A percentile compares a stretch with the other conserved stretches of the same genome.
These are phyloP conservation scores for Pluvianellus socialis DNA, from an alignment of 2,113 vertebrate genomes.

Conservation along the genomic window DNA sequence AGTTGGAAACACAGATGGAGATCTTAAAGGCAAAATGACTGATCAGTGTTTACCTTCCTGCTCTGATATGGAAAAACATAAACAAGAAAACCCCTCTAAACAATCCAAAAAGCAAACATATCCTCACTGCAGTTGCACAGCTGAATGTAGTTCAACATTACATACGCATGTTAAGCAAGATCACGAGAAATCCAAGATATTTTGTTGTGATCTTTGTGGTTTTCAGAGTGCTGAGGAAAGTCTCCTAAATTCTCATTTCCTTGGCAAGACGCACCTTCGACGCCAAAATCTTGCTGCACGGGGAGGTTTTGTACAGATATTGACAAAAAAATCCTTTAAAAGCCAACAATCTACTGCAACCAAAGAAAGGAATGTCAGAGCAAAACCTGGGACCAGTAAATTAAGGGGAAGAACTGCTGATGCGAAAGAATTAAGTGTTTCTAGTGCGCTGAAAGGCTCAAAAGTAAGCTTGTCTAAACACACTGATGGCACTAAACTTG, in stretches of 20 bases:
- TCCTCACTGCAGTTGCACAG: background rate
- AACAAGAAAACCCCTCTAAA: background rate
- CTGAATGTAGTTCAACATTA: background rate
- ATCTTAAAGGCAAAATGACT: background rate
- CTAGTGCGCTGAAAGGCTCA: background rate
- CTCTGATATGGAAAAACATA: constrained; percentile 40
- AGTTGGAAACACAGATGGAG: background rate
- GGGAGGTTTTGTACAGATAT: constrained; percentile 74
- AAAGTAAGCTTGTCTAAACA: constrained; percentile 16
- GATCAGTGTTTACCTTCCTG: constrained; percentile 13
- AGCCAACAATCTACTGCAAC: constrained; percentile 13
- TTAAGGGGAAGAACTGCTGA: constrained; percentile 1
- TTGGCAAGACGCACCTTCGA: constrained; percentile 75
- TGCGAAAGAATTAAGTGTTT: constrained; percentile 25
- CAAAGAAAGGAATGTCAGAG: constrained; percentile 27
- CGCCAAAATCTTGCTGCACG: constrained; percentile 75
- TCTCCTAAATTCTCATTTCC: constrained; percentile 69
- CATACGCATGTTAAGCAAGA: background rate
- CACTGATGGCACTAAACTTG: background rate
- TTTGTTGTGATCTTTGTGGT: constrained; percentile 77
- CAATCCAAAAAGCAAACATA: background rate
- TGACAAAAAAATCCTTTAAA: constrained; percentile 70
- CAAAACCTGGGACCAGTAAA: constrained; percentile 48
- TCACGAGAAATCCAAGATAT: constrained; percentile 27
- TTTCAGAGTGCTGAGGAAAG: constrained; percentile 72